These are phyloP conservation scores for Proisotoma minuta DNA, from an alignment of 2,888 invertebrate genomes.

Conservation along the genomic window DNA sequence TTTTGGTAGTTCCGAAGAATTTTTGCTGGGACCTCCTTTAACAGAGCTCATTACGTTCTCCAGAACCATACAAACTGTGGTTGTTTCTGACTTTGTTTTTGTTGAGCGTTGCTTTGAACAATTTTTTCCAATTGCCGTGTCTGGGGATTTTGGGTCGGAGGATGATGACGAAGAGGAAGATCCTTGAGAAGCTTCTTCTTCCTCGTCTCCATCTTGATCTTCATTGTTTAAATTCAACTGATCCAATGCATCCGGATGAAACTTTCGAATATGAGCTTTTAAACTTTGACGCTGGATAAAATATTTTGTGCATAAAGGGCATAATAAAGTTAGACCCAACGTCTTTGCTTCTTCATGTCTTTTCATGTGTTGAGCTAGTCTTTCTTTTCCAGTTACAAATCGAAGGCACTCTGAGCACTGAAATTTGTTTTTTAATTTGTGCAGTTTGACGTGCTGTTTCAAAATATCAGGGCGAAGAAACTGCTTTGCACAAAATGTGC, in stretches of 20 bases:
- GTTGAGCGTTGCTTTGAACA: not conserved
- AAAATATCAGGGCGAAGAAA: conserved; percentile 40
- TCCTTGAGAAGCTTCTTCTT: not conserved
- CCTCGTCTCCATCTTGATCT: not conserved
- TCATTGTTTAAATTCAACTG: conserved; percentile 8
- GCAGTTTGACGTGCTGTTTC: conserved; percentile 40
- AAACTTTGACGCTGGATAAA: conserved; percentile 41
- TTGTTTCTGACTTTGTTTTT: not conserved
- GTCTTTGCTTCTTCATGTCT: conserved; percentile 38
- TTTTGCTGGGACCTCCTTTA: not conserved
- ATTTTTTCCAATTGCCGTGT: not conserved
- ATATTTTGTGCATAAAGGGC: conserved; percentile 39
- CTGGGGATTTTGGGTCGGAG: not conserved
- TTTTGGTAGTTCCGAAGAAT: not conserved
- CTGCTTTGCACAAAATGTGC: conserved; percentile 36
- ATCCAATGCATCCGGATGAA: conserved; percentile 31
- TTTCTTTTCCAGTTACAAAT: conserved; percentile 36
- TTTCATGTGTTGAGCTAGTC: conserved; percentile 38
- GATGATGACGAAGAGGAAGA: not conserved
- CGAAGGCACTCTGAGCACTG: conserved; percentile 42
- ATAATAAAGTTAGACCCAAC: conserved; percentile 29
- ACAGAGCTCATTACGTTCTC: not conserved
- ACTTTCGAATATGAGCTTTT: conserved; percentile 39
- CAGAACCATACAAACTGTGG: not conserved
- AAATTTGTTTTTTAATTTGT: conserved; percentile 36